phyloP scores from a whole-genome alignment of 1,140 invertebrate genomes.

The Sesamia nonagrioides region DNA sequence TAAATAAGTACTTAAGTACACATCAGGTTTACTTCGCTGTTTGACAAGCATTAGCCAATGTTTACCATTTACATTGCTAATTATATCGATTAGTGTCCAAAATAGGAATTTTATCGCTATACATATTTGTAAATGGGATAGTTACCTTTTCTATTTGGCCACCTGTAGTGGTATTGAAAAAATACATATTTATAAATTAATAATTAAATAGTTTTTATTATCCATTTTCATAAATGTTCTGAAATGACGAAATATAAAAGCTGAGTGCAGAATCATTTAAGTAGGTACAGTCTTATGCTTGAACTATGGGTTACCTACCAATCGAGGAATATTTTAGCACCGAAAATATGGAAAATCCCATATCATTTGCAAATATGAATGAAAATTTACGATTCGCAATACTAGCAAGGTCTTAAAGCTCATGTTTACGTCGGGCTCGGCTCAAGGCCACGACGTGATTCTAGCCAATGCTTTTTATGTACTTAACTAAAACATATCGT shows the following conservation, averaged over 20 bases:
- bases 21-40: not conserved
- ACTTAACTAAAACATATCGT: conserved; percentile 16
- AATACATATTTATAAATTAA: not conserved
- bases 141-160: not conserved
- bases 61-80: conserved; percentile 24
- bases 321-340: not conserved
- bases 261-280: not conserved
- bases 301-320: no score
- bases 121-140: conserved; percentile 22
- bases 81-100: not conserved
- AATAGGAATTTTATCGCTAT: conserved; percentile 1
- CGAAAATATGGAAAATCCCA: conserved; percentile 7
- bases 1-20: conserved; percentile 37
- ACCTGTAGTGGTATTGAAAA: not conserved
- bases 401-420: conserved; percentile 35
- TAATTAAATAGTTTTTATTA: not conserved
- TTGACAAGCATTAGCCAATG: conserved; percentile 26
- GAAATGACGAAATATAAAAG: not conserved
- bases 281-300: no score
- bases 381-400: conserved; percentile 30
- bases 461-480: conserved; percentile 51
- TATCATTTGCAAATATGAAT: conserved; percentile 19
- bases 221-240: no score
- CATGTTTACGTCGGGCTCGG: conserved; percentile 60
- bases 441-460: conserved; percentile 80